A percentile compares a stretch with the other conserved stretches of the same genome.
Evolutionary conservation across 2,113 vertebrate species (phyloP).

Genomic region (Antechinus stuartii): DNA sequence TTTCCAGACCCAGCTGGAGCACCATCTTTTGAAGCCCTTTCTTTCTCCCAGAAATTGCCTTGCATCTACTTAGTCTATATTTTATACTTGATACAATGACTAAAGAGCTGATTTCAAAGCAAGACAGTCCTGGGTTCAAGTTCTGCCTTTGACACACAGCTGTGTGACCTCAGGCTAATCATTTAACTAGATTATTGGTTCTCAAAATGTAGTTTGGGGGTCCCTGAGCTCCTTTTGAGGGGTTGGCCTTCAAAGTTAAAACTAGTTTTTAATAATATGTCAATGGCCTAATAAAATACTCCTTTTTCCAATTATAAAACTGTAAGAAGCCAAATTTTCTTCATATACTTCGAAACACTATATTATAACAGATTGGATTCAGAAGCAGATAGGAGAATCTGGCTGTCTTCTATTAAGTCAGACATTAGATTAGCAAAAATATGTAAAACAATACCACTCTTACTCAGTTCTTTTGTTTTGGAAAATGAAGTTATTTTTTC

Average conservation of each 20-base stretch:
- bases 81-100: background rate
- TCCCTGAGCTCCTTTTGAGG: background rate
- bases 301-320: background rate
- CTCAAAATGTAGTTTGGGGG: background rate
- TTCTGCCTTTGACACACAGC: background rate
- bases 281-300: background rate
- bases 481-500: background rate
- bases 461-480: background rate
- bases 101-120: background rate
- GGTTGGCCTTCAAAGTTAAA: background rate
- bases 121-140: background rate
- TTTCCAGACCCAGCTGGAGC: background rate
- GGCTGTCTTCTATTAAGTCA: background rate
- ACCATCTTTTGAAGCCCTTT: background rate
- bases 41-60: background rate
- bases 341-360: background rate
- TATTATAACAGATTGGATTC: background rate
- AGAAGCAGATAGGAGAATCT: background rate
- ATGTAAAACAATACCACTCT: background rate
- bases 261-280: background rate
- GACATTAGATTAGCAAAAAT: background rate
- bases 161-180: background rate
- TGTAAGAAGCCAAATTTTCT: background rate
- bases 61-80: background rate
- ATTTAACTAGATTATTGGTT: background rate